phyloP scores from a whole-genome alignment of 1,140 invertebrate species.

The Hylaeus volcanicus region DNA sequence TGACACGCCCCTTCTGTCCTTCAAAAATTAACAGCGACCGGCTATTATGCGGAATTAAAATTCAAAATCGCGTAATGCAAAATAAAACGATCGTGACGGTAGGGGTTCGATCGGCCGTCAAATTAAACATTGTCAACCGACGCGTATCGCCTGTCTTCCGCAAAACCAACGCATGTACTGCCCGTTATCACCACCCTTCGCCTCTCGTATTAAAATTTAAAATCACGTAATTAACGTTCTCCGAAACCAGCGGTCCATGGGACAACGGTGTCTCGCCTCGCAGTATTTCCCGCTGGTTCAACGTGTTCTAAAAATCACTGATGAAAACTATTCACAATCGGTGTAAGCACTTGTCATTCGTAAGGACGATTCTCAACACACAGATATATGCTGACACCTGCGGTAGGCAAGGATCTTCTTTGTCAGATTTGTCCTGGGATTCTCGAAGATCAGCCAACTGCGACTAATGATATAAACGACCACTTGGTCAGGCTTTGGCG shows the following conservation, averaged over 20 bases:
- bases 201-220: constrained; percentile 8
- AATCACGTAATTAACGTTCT: constrained; percentile 26
- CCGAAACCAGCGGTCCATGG: background rate
- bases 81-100: background rate
- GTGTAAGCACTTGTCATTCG: too few relatives aligned
- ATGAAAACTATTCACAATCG: background rate
- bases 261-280: background rate
- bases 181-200: too few relatives aligned
- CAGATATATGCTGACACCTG: too few relatives aligned
- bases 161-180: background rate
- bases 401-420: too few relatives aligned
- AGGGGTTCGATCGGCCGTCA: constrained; percentile 17
- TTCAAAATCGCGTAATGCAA: constrained; percentile 4
- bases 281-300: background rate
- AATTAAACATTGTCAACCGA: constrained; percentile 30
- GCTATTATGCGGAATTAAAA: constrained; percentile 26
- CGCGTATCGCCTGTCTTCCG: constrained; percentile 9
- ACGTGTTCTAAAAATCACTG: background rate
- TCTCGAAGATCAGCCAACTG: too few relatives aligned
- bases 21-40: constrained; percentile 13
- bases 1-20: constrained; percentile 25
- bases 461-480: too few relatives aligned
- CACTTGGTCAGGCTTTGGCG: too few relatives aligned
- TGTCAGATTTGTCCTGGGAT: too few relatives aligned
- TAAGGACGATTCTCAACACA: too few relatives aligned